A percentile compares a stretch with the other conserved stretches of the same genome.
Evolutionary conservation across 1,140 invertebrate species (phyloP).

Genomic region (Drosophila ironensis): DNA sequence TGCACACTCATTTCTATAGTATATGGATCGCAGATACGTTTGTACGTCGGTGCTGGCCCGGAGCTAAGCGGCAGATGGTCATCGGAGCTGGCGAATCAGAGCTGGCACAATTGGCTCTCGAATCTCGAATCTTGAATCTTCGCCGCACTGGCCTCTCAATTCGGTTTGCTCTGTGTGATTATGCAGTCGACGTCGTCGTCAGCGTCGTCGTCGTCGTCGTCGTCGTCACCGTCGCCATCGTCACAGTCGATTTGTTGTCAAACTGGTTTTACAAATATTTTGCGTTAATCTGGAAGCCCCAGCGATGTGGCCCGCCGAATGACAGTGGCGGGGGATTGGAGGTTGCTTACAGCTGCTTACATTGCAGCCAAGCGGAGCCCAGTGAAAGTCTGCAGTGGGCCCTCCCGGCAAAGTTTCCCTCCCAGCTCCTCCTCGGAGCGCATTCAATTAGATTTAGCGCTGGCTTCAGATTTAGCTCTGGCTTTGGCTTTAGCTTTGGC

Average conservation of each 20-base stretch:
- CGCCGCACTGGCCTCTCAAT: constrained; percentile 4
- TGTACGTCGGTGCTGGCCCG: constrained; percentile 64
- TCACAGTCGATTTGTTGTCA: constrained; percentile 78
- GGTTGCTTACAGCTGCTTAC: too few relatives aligned
- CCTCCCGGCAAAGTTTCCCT: neutral
- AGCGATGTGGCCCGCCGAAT: constrained; percentile 14
- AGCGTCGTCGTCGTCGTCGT: constrained; percentile 3
- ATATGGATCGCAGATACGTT: constrained; percentile 29
- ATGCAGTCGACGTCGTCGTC: constrained; percentile 53
- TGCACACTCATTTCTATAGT: neutral
- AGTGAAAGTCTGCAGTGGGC: constrained; percentile 72
- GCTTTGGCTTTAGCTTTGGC: constrained; percentile 32
- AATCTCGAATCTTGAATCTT: neutral
- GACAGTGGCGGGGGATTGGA: constrained; percentile 11
- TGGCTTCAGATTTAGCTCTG: constrained; percentile 25
- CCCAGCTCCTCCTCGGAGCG: constrained; percentile 42
- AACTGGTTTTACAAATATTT: constrained; percentile 81
- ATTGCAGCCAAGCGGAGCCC: constrained; percentile 70
- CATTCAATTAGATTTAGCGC: constrained; percentile 75
- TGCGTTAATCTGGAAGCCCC: constrained; percentile 68
- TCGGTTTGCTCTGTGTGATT: constrained; percentile 56
- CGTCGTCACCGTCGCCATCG: constrained; percentile 41
- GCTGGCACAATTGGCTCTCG: constrained; percentile 1
- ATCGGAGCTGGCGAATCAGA: constrained; percentile 34
- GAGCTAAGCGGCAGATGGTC: constrained; percentile 65